Evolutionary conservation across 1,140 invertebrate genomes (phyloP).

Genomic region (Aphaenogaster ashmeadi): DNA sequence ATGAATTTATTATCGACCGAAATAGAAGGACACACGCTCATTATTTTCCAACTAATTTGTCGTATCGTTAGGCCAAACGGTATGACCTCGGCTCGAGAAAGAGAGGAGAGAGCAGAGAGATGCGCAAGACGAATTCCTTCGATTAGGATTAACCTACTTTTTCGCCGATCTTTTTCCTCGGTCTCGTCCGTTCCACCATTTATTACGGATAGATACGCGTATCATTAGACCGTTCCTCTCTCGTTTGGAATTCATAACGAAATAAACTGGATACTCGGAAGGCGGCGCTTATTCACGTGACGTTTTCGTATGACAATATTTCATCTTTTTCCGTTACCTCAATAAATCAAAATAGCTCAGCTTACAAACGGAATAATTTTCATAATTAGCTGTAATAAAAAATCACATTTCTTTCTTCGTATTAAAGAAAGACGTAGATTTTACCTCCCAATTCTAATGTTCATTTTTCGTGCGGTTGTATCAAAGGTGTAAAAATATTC

Average conservation of each 20-base stretch:
- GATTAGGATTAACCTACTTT: constrained; percentile 55
- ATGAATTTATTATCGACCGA: constrained; percentile 69
- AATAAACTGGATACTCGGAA: constrained; percentile 31
- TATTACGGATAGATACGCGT: constrained; percentile 30
- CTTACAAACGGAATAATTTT: constrained; percentile 16
- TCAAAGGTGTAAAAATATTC: constrained; percentile 22
- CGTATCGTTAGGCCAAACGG: constrained; percentile 28
- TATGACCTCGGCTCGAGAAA: constrained; percentile 23
- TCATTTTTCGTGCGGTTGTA: not conserved
- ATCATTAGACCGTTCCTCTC: constrained; percentile 23
- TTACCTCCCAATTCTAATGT: not conserved
- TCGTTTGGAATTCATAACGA: constrained; percentile 42
- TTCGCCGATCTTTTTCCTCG: not conserved
- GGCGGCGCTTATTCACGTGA: not conserved
- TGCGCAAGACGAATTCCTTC: constrained; percentile 64
- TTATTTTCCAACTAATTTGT: constrained; percentile 48
- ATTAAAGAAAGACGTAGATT: not conserved
- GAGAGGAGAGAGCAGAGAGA: not conserved
- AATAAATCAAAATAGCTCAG: constrained; percentile 1
- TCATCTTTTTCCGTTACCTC: not conserved
- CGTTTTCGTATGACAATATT: constrained; percentile 8
- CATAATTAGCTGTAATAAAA: constrained; percentile 45
- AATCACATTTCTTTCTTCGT: not conserved
- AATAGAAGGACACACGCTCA: constrained; percentile 41
- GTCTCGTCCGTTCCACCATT: constrained; percentile 1